These are phyloP conservation scores for Drosophila phalerata DNA, from an alignment of 2,888 invertebrate genomes.

Conservation along the genomic window DNA sequence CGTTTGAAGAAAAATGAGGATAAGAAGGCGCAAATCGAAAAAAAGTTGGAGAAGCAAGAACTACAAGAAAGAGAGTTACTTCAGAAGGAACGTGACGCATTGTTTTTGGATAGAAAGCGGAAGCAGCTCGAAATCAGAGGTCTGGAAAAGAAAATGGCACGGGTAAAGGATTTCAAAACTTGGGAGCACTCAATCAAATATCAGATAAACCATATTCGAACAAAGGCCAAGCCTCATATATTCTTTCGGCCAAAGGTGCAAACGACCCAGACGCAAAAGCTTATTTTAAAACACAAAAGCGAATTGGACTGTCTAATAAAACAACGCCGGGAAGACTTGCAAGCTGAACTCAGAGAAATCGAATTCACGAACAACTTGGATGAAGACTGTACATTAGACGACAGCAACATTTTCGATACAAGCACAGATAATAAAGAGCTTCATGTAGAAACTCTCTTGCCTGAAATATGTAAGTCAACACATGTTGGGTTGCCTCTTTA, in stretches of 20 bases:
- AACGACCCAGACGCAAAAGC: conserved; percentile 89
- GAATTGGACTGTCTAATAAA: conserved; percentile 57
- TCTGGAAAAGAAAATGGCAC: conserved; percentile 95
- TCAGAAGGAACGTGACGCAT: conserved; percentile 92
- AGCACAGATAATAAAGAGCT: conserved; percentile 25
- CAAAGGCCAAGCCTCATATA: conserved; percentile 93
- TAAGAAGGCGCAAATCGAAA: conserved; percentile 93
- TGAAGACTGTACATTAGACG: conserved; percentile 54
- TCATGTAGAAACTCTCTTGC: conserved; percentile 17
- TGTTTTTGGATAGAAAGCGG: conserved; percentile 94
- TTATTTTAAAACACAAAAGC: conserved; percentile 88
- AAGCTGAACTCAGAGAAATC: conserved; percentile 56
- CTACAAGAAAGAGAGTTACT: conserved; percentile 94
- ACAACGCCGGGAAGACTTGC: conserved; percentile 48
- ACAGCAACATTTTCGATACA: conserved; percentile 41
- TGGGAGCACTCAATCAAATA: conserved; percentile 94
- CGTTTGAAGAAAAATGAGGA: conserved; percentile 94
- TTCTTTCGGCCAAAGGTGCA: conserved; percentile 95
- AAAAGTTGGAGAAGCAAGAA: conserved; percentile 96
- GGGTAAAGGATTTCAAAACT: conserved; percentile 94
- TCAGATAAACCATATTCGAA: conserved; percentile 93
- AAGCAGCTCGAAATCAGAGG: conserved; percentile 95
- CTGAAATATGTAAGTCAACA: conserved; percentile 31
- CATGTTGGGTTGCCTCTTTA: not conserved
- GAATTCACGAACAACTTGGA: conserved; percentile 55